These are phyloP conservation scores for Smithornis capensis DNA, from an alignment of 2,113 vertebrate genomes.

Conservation along the genomic window DNA sequence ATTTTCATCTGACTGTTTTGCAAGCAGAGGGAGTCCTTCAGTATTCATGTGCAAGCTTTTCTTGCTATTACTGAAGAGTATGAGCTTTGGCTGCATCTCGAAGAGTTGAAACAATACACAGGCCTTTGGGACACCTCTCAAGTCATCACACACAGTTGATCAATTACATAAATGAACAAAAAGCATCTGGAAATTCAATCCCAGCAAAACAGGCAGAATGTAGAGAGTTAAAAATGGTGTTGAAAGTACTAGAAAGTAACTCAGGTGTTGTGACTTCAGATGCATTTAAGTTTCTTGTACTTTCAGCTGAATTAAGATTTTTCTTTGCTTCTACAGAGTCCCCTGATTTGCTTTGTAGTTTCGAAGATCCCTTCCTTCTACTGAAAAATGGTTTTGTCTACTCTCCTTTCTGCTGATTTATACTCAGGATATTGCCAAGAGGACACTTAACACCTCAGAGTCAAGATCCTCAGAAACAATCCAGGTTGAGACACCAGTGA, in stretches of 20 bases:
- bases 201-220: not conserved
- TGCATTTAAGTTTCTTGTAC: not conserved
- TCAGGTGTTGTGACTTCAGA: not conserved
- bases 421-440: not conserved
- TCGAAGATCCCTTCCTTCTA: not conserved
- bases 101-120: not conserved
- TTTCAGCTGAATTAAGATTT: not conserved
- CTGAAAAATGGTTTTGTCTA: not conserved
- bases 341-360: not conserved
- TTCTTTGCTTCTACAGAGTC: not conserved
- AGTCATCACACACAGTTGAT: not conserved
- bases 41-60: not conserved
- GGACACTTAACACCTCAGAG: not conserved
- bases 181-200: not conserved
- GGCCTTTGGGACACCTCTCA: not conserved
- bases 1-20: not conserved
- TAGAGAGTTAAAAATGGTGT: not conserved
- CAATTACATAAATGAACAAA: not conserved
- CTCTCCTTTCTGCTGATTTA: not conserved
- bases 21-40: not conserved
- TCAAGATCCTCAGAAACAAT: not conserved
- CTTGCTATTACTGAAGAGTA: not conserved
- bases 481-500: not conserved
- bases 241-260: not conserved
- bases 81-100: not conserved